phyloP scores from a whole-genome alignment of 2,113 vertebrate genomes.

The Neomonachus schauinslandi region DNA sequence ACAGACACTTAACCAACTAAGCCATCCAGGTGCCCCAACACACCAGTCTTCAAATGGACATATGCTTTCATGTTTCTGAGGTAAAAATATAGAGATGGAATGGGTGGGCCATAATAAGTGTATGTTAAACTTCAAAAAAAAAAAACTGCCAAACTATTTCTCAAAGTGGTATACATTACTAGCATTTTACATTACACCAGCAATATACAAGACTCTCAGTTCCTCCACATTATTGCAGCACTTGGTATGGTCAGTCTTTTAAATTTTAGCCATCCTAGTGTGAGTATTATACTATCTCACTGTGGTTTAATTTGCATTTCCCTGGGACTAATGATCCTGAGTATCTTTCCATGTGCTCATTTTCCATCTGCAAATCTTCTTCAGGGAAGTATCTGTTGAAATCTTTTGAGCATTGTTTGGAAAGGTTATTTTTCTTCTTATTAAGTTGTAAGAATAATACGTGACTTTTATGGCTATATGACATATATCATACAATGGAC shows the following conservation, averaged over 20 bases:
- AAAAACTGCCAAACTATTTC: not conserved
- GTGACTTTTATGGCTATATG: not conserved
- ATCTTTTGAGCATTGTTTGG: not conserved
- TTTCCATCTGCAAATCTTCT: not conserved
- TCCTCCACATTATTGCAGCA: not conserved
- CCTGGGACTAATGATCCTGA: not conserved
- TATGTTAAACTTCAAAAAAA: not conserved
- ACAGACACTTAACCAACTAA: not conserved
- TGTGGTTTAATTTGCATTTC: not conserved
- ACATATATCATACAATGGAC: not conserved
- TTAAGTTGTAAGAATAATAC: not conserved
- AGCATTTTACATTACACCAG: not conserved
- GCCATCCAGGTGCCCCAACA: not conserved
- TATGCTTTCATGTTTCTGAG: not conserved
- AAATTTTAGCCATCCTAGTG: not conserved
- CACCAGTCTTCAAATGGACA: not conserved
- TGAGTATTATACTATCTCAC: not conserved
- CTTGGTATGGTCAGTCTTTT: not conserved
- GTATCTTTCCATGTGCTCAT: not conserved
- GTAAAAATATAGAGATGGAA: not conserved
- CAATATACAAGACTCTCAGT: not conserved
- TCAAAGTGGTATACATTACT: not conserved
- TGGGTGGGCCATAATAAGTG: not conserved
- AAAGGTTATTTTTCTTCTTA: not conserved
- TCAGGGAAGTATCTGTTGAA: not conserved